Evolutionary conservation across 2,888 invertebrate genomes (phyloP).

Genomic region (Fissipunctia ypsillon): DNA sequence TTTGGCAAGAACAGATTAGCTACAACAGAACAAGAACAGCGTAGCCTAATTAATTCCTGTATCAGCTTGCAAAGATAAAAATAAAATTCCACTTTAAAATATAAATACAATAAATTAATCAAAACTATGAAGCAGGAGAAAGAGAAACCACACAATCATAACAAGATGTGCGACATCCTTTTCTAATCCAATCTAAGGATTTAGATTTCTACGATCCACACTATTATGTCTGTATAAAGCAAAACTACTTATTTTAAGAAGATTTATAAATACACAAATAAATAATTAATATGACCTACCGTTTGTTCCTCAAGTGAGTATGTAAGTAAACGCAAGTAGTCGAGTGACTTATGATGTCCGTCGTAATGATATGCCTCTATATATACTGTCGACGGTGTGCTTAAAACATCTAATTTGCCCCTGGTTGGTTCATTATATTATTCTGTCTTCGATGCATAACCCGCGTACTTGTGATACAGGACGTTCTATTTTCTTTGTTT

Average conservation of each 20-base stretch:
- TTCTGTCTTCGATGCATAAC: conserved; percentile 79
- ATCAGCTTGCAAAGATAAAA: not conserved
- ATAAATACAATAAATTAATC: not conserved
- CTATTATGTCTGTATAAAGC: not conserved
- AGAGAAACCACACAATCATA: not conserved
- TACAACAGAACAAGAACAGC: no score
- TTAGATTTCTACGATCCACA: not conserved
- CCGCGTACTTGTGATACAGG: conserved; percentile 67
- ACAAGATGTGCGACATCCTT: not conserved
- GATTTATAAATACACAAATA: conserved; percentile 3
- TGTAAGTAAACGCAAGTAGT: conserved; percentile 71
- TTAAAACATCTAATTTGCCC: conserved; percentile 84
- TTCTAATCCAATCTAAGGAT: not conserved
- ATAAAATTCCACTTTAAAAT: not conserved
- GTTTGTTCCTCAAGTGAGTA: conserved; percentile 63
- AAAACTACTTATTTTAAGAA: not conserved
- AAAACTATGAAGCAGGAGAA: not conserved
- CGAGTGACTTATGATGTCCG: conserved; percentile 79
- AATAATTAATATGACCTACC: conserved; percentile 71
- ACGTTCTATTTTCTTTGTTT: conserved; percentile 45
- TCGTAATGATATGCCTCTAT: conserved; percentile 77
- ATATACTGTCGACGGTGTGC: conserved; percentile 78
- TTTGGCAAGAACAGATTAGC: not conserved
- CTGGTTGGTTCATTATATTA: conserved; percentile 79
- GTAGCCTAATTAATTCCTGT: not conserved